Conservation (phyloP, 2,113 vertebrate species). For the Pedetes capensis region DNA sequence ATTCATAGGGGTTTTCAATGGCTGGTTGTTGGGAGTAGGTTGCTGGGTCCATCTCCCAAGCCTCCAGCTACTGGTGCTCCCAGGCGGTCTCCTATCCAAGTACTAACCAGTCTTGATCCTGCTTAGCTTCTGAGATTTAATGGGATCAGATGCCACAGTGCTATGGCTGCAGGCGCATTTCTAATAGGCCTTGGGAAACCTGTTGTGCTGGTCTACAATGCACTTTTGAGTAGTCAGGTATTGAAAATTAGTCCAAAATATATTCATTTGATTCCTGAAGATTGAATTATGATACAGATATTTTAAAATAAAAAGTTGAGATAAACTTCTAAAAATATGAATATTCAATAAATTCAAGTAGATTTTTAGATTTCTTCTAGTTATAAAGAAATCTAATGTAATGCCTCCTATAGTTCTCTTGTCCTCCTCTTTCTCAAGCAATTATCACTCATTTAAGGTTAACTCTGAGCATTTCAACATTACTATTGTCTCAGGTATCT, state of each 20-base stretch:
- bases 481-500: not conserved
- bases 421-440: not conserved
- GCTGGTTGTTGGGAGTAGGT: too few species aligned
- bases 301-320: conserved; percentile 29
- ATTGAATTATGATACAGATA: not conserved
- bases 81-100: too few species aligned
- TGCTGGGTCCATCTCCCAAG: too few species aligned
- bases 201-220: not conserved
- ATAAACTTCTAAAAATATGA: not conserved
- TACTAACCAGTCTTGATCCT: too few species aligned
- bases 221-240: not conserved
- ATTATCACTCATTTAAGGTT: not conserved
- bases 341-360: not conserved
- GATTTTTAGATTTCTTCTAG: not conserved
- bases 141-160: too few species aligned
- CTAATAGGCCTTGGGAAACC: not conserved
- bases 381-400: not conserved
- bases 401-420: too few species aligned
- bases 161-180: too few species aligned
- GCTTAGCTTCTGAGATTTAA: too few species aligned
- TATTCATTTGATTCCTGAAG: not conserved
- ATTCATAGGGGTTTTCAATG: too few species aligned
- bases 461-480: not conserved
- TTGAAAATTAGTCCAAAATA: not conserved
- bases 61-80: too few species aligned